These are phyloP conservation scores for Coranthus polyacanthus DNA, from an alignment of 2,797 vertebrate species.

Conservation along the genomic window DNA sequence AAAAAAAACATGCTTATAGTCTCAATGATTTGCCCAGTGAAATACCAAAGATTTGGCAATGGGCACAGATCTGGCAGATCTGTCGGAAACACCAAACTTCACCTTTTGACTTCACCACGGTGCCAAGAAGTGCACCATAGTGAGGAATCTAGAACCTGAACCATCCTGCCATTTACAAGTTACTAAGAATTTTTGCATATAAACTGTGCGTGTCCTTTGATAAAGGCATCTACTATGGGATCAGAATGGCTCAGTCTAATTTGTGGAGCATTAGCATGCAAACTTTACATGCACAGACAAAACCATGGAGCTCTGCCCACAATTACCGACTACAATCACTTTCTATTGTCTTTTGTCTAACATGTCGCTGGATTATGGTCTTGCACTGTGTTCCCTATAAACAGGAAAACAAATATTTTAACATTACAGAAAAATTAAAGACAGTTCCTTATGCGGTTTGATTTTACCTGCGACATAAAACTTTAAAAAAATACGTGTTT, in stretches of 20 bases:
- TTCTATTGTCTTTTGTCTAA: slow-evolving; percentile 17
- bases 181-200: slow-evolving; percentile 19
- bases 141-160: not conserved
- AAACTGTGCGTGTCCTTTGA: no score
- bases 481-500: no score
- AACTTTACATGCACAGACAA: slow-evolving; percentile 13
- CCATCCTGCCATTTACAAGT: not conserved
- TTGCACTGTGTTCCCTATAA: no score
- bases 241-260: slow-evolving; percentile 16
- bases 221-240: not conserved
- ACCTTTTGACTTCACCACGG: not conserved
- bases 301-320: slow-evolving; percentile 4
- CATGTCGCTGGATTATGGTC: not conserved
- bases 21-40: not conserved
- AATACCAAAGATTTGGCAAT: not conserved
- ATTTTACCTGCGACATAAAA: no score
- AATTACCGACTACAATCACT: slow-evolving; percentile 10
- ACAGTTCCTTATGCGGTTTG: no score
- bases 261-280: slow-evolving; percentile 21
- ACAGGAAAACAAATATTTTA: no score
- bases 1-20: not conserved
- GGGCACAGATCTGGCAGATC: no score
- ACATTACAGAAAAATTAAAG: no score
- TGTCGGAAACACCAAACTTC: not conserved
- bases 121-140: not conserved